Conservation (phyloP, 2,797 vertebrate species). For the Odontamblyopus lacepedii region DNA sequence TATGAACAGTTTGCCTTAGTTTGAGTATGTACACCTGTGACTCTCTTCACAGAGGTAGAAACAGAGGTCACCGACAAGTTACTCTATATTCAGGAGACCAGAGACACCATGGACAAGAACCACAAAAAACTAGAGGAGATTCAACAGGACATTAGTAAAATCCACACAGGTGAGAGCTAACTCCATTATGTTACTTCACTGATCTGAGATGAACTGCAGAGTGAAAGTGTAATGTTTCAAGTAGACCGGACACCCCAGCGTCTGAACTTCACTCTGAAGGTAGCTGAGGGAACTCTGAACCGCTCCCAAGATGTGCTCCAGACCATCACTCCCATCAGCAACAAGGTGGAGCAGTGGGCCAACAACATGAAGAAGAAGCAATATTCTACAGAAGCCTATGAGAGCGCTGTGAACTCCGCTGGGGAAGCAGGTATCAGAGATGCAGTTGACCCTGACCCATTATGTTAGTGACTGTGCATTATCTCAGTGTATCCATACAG, state of each 20-base stretch:
- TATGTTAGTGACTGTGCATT: neutral
- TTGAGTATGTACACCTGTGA: neutral
- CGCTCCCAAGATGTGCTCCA: constrained; percentile 77
- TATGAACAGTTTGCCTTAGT: neutral
- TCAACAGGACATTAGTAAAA: constrained; percentile 69
- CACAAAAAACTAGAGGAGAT: constrained; percentile 73
- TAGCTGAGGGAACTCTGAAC: constrained; percentile 79
- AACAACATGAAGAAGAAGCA: constrained; percentile 84
- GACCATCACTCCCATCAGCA: constrained; percentile 79
- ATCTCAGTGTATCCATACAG: neutral
- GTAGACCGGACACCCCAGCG: constrained; percentile 80
- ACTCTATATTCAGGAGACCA: constrained; percentile 82
- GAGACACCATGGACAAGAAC: constrained; percentile 77
- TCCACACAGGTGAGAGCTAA: constrained; percentile 79
- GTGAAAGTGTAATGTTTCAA: neutral
- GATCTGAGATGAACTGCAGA: neutral
- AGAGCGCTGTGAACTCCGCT: constrained; percentile 83
- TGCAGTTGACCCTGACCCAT: neutral
- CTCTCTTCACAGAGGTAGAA: constrained; percentile 62
- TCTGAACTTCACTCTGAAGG: constrained; percentile 80
- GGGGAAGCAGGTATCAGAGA: constrained; percentile 84
- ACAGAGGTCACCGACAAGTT: constrained; percentile 74
- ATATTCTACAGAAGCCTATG: constrained; percentile 82
- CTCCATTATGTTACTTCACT: neutral
- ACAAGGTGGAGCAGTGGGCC: constrained; percentile 84